Conservation (phyloP, 2,888 invertebrate species). For the Pilophorus perplexus region DNA sequence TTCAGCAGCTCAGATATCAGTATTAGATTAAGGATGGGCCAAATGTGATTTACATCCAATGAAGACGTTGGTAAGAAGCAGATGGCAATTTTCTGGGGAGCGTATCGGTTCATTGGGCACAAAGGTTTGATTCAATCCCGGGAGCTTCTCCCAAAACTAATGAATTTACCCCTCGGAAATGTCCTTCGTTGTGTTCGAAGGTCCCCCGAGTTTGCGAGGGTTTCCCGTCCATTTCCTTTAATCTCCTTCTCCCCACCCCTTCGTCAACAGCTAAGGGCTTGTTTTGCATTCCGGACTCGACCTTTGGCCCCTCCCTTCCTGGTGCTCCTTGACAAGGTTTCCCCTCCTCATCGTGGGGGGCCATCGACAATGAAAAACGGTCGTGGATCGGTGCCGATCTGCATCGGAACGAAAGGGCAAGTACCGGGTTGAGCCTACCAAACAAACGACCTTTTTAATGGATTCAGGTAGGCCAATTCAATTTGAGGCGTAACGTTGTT, state of each 20-base stretch:
- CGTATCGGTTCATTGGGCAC: slow-evolving; percentile 32
- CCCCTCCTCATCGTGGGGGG: too few species aligned
- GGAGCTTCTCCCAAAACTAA: slow-evolving; percentile 28
- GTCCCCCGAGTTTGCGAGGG: slow-evolving; percentile 11
- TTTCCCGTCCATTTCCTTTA: slow-evolving; percentile 29
- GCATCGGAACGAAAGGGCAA: too few species aligned
- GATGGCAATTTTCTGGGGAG: slow-evolving; percentile 19
- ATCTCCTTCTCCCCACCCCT: not conserved
- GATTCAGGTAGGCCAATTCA: too few species aligned
- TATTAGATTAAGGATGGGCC: not conserved
- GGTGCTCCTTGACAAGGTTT: too few species aligned
- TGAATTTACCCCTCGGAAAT: slow-evolving; percentile 25
- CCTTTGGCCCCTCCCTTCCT: too few species aligned
- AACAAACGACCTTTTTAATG: too few species aligned
- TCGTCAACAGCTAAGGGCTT: too few species aligned
- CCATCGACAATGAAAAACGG: too few species aligned
- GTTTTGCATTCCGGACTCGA: slow-evolving; percentile 23
- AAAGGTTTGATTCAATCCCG: slow-evolving; percentile 30
- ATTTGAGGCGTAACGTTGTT: too few species aligned
- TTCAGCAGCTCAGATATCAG: too few species aligned
- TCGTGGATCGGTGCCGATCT: too few species aligned
- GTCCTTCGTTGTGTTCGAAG: not conserved
- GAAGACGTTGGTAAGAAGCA: slow-evolving; percentile 17
- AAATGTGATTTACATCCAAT: slow-evolving; percentile 31
- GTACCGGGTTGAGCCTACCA: too few species aligned